Percentiles rank a stretch among this genome's conserved stretches.
Evolutionary conservation across 30 jellyfish, hydroid and myxozoan genomes (phyloP).

Genomic region (Aurelia aurita): DNA sequence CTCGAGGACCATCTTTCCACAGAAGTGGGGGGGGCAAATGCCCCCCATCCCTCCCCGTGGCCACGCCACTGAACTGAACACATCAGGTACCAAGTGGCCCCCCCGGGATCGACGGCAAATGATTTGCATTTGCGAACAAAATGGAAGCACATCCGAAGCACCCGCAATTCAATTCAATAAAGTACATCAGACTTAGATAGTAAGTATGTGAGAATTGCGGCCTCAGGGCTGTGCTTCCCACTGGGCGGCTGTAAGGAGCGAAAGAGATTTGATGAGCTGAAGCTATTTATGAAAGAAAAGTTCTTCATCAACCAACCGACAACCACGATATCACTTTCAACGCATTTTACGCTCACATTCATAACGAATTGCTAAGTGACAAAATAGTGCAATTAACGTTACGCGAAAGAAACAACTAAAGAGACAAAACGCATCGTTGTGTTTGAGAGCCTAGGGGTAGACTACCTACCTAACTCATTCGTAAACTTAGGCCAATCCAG

Average conservation of each 20-base stretch:
- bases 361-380: neutral
- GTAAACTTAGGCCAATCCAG: slow-evolving; percentile 1
- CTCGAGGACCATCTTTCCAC: too few species aligned
- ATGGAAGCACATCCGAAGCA: too few species aligned
- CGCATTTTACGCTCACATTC: slow-evolving; percentile 4
- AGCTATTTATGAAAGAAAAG: too few species aligned
- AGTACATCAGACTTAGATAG: neutral
- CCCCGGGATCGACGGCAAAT: too few species aligned
- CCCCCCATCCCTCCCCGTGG: too few species aligned
- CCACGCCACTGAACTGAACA: too few species aligned
- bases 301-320: neutral
- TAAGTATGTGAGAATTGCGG: slow-evolving; percentile 50
- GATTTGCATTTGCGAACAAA: too few species aligned
- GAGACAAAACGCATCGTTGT: neutral
- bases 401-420: neutral
- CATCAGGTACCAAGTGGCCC: too few species aligned
- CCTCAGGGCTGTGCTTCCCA: slow-evolving; percentile 34
- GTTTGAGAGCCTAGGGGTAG: neutral
- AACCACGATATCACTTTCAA: slow-evolving; percentile 32
- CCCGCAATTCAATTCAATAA: too few species aligned
- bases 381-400: neutral
- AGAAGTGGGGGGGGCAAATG: too few species aligned
- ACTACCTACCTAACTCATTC: neutral
- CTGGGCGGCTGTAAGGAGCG: too few species aligned
- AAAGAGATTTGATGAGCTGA: too few species aligned